Evolutionary conservation across 2,888 invertebrate genomes (phyloP).

Genomic region (Coelinius sp.): DNA sequence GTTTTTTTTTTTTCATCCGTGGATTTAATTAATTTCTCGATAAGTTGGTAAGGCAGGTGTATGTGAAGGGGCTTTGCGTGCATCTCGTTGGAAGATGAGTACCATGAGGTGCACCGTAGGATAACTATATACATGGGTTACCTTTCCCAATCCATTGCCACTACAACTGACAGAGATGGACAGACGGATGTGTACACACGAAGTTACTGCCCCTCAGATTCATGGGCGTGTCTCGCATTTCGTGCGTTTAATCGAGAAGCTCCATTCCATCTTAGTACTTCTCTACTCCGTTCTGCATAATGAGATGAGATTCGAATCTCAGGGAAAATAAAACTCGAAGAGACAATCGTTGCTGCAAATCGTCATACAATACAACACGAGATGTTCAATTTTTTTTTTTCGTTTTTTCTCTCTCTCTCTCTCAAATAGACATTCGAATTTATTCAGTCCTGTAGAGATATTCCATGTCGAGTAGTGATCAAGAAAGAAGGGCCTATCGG

Average conservation of each 20-base stretch:
- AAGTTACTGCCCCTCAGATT: slow-evolving; percentile 34
- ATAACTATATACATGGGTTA: slow-evolving; percentile 6
- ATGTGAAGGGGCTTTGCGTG: slow-evolving; percentile 26
- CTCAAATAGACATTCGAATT: not conserved
- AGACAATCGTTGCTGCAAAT: slow-evolving; percentile 41
- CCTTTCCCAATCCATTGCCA: not conserved
- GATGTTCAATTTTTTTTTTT: slow-evolving; percentile 25
- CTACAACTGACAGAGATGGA: slow-evolving; percentile 21
- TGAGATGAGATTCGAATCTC: slow-evolving; percentile 47
- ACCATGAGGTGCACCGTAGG: slow-evolving; percentile 2
- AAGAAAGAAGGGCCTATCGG: not conserved
- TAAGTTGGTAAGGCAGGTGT: slow-evolving; percentile 36
- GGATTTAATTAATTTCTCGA: slow-evolving; percentile 41
- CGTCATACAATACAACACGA: slow-evolving; percentile 14
- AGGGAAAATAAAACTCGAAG: slow-evolving; percentile 16
- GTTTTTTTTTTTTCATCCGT: slow-evolving; percentile 21
- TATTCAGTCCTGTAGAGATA: not conserved
- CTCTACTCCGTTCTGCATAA: not conserved
- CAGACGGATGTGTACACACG: slow-evolving; percentile 35
- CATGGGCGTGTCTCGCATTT: slow-evolving; percentile 45
- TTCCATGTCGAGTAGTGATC: not conserved
- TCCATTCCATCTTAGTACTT: slow-evolving; percentile 8
- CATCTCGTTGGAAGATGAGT: slow-evolving; percentile 41
- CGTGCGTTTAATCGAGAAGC: slow-evolving; percentile 43
- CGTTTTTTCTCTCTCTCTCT: slow-evolving; percentile 7